phyloP scores from a whole-genome alignment of 2,113 vertebrate genomes.

The Nibea albiflora region DNA sequence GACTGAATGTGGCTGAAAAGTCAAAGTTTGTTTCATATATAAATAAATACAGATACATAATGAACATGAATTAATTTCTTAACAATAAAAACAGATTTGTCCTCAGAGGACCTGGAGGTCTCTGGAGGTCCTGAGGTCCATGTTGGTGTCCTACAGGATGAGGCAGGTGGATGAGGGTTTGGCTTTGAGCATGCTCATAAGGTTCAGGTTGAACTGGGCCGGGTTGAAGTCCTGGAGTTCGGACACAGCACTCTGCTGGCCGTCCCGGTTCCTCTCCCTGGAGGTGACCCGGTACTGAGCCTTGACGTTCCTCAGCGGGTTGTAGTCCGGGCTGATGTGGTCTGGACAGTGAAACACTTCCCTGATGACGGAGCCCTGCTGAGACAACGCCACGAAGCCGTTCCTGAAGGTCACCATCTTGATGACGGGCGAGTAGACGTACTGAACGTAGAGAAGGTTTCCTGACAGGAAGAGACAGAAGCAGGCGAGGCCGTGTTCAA shows the following conservation, averaged over 20 bases:
- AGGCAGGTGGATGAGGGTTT: slow-evolving; percentile 77
- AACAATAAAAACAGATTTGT: background rate
- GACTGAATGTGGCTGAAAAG: too few relatives aligned
- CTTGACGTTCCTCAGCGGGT: slow-evolving; percentile 79
- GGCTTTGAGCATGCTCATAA: slow-evolving; percentile 57
- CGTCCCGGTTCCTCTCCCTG: slow-evolving; percentile 37
- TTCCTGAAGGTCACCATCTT: slow-evolving; percentile 78
- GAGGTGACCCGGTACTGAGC: slow-evolving; percentile 81
- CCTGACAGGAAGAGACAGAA: slow-evolving; percentile 68
- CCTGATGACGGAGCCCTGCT: slow-evolving; percentile 73
- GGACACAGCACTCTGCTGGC: background rate
- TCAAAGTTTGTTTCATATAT: too few relatives aligned
- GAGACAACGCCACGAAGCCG: slow-evolving; percentile 82
- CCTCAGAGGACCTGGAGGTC: background rate
- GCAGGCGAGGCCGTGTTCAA: background rate
- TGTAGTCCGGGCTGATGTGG: slow-evolving; percentile 51
- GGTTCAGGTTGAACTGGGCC: slow-evolving; percentile 69
- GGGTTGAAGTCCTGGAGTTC: slow-evolving; percentile 70
- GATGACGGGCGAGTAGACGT: slow-evolving; percentile 79
- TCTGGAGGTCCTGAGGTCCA: background rate
- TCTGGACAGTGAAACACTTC: slow-evolving; percentile 83
- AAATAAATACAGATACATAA: too few relatives aligned
- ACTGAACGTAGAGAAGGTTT: slow-evolving; percentile 82
- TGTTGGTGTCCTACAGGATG: slow-evolving; percentile 61
- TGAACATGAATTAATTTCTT: background rate